Evolutionary conservation across 2,113 vertebrate species (phyloP).

Genomic region (Hemiprocne comata): DNA sequence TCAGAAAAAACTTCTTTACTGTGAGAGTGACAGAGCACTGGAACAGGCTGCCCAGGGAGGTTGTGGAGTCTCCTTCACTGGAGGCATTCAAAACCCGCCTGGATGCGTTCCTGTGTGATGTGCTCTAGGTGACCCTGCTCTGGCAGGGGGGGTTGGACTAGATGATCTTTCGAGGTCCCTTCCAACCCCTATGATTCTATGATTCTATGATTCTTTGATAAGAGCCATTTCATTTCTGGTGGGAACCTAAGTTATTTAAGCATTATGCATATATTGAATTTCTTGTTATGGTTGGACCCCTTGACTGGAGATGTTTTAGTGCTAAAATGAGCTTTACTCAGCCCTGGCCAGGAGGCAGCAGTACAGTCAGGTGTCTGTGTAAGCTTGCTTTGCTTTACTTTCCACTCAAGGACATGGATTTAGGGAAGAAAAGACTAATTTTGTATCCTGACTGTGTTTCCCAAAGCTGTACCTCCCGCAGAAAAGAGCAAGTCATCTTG

Average conservation of each 20-base stretch:
- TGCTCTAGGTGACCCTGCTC: too few species aligned
- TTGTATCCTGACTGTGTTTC: background rate
- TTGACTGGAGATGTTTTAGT: background rate
- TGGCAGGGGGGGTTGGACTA: too few species aligned
- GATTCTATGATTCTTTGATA: too few species aligned
- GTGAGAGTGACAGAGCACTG: too few species aligned
- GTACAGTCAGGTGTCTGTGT: background rate
- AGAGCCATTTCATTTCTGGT: background rate
- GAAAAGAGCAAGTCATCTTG: background rate
- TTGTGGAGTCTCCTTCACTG: too few species aligned
- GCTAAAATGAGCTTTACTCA: background rate
- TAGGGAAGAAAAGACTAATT: background rate
- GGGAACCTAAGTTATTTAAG: background rate
- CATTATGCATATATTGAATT: background rate
- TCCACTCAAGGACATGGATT: background rate
- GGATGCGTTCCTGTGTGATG: too few species aligned
- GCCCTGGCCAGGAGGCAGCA: background rate
- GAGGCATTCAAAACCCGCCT: too few species aligned
- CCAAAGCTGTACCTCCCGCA: background rate
- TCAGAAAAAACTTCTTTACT: too few species aligned
- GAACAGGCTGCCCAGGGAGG: too few species aligned
- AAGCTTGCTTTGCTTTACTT: background rate
- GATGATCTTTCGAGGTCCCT: too few species aligned
- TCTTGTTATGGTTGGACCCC: background rate
- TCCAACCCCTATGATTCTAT: too few species aligned